Conservation (phyloP, 2,113 vertebrate genomes). For the Paracyprichromis sp. region DNA sequence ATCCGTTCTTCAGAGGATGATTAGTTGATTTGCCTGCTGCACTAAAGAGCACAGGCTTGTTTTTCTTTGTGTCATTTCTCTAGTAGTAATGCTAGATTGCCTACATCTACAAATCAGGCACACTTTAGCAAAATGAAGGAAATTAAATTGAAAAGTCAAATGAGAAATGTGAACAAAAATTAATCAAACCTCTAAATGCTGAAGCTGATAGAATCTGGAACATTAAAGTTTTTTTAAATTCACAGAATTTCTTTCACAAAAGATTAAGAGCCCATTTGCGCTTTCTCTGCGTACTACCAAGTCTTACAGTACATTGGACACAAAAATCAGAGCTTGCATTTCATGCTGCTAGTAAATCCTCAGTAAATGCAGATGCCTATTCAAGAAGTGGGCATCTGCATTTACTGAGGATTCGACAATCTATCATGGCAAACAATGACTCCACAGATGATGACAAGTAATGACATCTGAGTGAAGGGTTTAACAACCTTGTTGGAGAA, state of each 20-base stretch:
- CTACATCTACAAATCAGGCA: background rate
- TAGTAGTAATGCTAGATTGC: background rate
- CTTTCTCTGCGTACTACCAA: background rate
- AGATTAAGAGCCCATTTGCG: background rate
- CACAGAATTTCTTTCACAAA: background rate
- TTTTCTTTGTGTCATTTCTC: background rate
- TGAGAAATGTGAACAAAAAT: background rate
- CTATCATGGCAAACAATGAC: constrained; percentile 7
- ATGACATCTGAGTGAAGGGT: constrained; percentile 33
- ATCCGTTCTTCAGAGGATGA: background rate
- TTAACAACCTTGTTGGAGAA: constrained; percentile 81
- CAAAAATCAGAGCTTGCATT: background rate
- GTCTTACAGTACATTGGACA: background rate
- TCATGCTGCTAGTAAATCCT: background rate
- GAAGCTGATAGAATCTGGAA: background rate
- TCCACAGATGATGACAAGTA: constrained; percentile 38
- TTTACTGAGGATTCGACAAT: background rate
- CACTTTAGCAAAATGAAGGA: background rate
- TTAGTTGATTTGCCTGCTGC: background rate
- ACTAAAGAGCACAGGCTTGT: background rate
- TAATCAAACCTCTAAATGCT: background rate
- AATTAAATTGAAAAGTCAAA: background rate
- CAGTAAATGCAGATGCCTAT: background rate
- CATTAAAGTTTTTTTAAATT: background rate
- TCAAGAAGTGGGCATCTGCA: background rate